Evolutionary conservation across 64 coral and sea anemone genomes (phyloP), one percentile per base, ranked within the genome.

Genomic region (Catalaphyllia jardinei): DNA sequence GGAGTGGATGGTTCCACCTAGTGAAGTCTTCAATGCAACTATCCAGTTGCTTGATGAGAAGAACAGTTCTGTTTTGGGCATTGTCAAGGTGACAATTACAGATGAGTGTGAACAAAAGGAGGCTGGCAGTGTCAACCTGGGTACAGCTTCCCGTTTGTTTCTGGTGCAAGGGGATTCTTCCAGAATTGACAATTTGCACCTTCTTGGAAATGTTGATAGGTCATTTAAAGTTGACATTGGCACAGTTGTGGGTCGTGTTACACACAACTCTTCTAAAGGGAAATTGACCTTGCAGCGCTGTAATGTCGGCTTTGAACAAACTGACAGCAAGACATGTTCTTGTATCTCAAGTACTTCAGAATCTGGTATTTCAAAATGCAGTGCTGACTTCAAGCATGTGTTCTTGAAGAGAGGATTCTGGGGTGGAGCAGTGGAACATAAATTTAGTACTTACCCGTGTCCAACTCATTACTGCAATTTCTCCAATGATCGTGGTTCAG

Each of bases 31-130:
- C 52, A 27, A 46, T 39, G 87, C 78, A 5, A 46, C 63, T n/a
- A 73, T 96, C 20, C 4, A 96, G 62, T 71, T 96, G 15, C 71
- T 89, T 59, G 94, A 93, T 73, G 94, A 96, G 74, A 96, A 96
- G 87, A 57, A 87, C 39, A 90, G 88, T 76, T 57, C 65, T 79
- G 94, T 93, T 1, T 77, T 87, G 71, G 94, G 91, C 11, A 77
- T 96, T 7, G 82, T 96, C 6, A 93, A 86, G 2, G 60, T 96
- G 3, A 74, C 77, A 4, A 87, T 96, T 31, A 29, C 10, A 12
- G 19, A 35, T 83, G 29, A n/a, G 52, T 22, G 27, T 82, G 25
- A 69, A 11, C n/a, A 69, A 69, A 69, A 69, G 4, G 4, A 20
- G 0, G 65, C 65, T 27, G 9, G 60, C 8, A 25, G 52, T 79